phyloP scores from a whole-genome alignment of 92 coral and sea anemone genomes.

The Palythoa caribaeorum region DNA sequence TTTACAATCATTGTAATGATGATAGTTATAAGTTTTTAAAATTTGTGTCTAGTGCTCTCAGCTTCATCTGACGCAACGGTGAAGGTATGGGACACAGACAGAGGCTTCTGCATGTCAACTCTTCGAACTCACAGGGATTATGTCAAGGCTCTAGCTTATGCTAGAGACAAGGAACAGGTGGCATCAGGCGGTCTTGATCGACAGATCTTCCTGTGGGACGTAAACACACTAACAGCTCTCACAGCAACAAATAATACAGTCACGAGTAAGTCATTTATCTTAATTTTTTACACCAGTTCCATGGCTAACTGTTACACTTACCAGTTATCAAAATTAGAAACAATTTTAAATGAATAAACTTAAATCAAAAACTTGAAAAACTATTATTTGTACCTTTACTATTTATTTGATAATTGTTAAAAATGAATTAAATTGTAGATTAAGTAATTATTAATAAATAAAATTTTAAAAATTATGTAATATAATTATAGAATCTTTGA shows the following conservation, averaged over 20 bases:
- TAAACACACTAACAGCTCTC: constrained; percentile 92
- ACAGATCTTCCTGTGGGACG: constrained; percentile 98
- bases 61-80: constrained; percentile 98
- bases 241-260: constrained; percentile 97
- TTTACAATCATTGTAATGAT: neutral
- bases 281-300: too few relatives aligned
- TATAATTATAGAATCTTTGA: too few relatives aligned
- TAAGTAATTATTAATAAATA: too few relatives aligned
- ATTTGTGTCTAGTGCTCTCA: constrained; percentile 71
- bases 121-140: constrained; percentile 95
- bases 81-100: constrained; percentile 91
- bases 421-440: too few relatives aligned
- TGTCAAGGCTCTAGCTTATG: constrained; percentile 97
- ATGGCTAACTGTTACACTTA: too few relatives aligned
- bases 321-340: too few relatives aligned
- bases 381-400: too few relatives aligned
- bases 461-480: too few relatives aligned
- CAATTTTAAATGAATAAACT: too few relatives aligned
- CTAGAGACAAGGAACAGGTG: constrained; percentile 82
- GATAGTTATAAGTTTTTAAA: neutral
- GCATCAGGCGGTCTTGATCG: constrained; percentile 97
- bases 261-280: constrained; percentile 76
- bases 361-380: too few relatives aligned
- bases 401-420: too few relatives aligned
- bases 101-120: constrained; percentile 96